Conservation (phyloP, 2,113 vertebrate genomes). For the Pygoscelis antarcticus region DNA sequence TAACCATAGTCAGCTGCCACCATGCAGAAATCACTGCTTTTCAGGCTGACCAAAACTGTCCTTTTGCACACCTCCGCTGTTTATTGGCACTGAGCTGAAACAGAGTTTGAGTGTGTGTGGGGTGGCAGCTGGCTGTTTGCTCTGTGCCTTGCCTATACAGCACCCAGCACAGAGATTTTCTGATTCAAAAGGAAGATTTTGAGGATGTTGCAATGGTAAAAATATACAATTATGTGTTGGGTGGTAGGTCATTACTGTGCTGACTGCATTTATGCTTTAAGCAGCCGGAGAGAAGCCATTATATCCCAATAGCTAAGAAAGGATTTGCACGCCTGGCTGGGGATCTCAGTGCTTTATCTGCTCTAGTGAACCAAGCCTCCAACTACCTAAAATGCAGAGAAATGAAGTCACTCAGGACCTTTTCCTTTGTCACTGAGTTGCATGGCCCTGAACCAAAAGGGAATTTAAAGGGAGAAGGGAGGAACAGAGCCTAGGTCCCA, state of each 20-base stretch:
- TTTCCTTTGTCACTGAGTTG: background rate
- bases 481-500: background rate
- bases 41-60: background rate
- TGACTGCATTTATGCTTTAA: constrained; percentile 50
- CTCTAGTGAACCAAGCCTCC: constrained; percentile 53
- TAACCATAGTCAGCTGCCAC: background rate
- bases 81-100: background rate
- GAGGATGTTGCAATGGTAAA: background rate
- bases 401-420: background rate
- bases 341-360: constrained; percentile 54
- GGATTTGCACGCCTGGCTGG: constrained; percentile 53
- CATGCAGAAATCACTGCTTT: background rate
- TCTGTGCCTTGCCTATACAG: background rate
- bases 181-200: background rate
- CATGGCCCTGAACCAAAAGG: background rate
- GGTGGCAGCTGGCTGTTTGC: background rate
- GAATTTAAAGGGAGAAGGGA: background rate
- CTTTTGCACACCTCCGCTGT: background rate
- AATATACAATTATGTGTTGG: constrained; percentile 13
- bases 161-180: background rate
- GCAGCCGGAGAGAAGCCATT: constrained; percentile 44
- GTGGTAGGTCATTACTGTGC: constrained; percentile 25
- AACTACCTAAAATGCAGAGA: background rate
- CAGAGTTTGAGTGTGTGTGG: background rate
- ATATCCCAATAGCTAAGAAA: constrained; percentile 57